Evolutionary conservation across 2,113 vertebrate species (phyloP), one percentile per base, ranked within the genome.

Genomic region (Herpailurus yagouaroundi): DNA sequence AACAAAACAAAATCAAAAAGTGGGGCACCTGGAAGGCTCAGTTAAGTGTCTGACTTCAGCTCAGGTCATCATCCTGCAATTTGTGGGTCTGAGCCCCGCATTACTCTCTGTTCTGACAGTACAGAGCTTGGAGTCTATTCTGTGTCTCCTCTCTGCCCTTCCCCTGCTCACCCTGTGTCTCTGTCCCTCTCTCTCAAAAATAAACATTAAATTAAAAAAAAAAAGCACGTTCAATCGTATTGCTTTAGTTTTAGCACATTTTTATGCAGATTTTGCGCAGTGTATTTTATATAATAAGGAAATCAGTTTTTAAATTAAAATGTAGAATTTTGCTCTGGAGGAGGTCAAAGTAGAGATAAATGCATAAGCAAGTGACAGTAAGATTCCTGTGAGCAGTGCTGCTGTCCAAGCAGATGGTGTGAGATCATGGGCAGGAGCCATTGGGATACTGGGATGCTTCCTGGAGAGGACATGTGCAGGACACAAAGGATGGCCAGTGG

Each of bases 361-460:
- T 14, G 14, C 5, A 38, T 36, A 86, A 19, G 16, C 33, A n/a
- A 60, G 15, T 8, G 33, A 31, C 5, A 52, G 18, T 25, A 15
- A 52, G 25, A 8, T 16, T n/a, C 27, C 33, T 4, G 7, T 13
- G 38, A 12, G 9, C 3, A 36, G 13, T 0, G 1, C 6, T 76
- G 16, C 21, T 14, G 14, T 33, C 0, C 5, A 8, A 31, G 29
- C 4, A 73, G 23, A 11, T 8, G 23, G 33, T 27, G 57, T 36
- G 45, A 60, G 64, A 16, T 71, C 23, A 16, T 0, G 8, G 60
- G n/a, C 36, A 63, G 69, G 25, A 79, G 23, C 36, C 12, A 1
- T 4, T 18, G 14, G 1, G 31, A 29, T 19, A 21, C 1, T 36
- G 23, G 10, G 41, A n/a, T 36, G 29, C 7, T 27, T 38, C 57